Evolutionary conservation across 2,797 vertebrate genomes (phyloP), one percentile per base, ranked within the genome.

Genomic region (Loris lydekkerianus): DNA sequence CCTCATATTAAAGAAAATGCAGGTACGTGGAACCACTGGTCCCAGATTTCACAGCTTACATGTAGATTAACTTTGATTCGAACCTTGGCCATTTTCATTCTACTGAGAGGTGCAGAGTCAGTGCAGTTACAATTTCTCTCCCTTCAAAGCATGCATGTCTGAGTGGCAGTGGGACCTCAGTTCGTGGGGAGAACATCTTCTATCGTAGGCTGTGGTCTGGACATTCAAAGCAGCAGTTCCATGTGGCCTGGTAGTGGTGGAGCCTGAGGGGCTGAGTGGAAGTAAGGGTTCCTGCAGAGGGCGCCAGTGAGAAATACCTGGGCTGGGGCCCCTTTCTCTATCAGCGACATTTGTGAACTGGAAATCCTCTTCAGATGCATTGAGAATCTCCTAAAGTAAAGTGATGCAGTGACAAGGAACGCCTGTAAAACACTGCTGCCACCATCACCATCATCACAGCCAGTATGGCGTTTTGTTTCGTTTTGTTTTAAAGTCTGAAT

Each of bases 321-420:
- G 34, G 25, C 14, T 14, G 31, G 3, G 5, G 8, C 27, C 82
- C 83, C 81, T 23, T 63, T 84, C 20, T 94, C 0, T 83, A 9
- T 73, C 25, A n/a, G 21, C 10, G n/a, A 78, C 29, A 25, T 82
- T 93, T 93, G 14, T 61, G 56, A 88, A 75, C 63, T 58, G 34
- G 82, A 92, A 83, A 69, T 80, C 13, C 3, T 65, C 67, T 95
- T 65, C 31, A 92, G 65, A 69, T 76, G 43, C 60, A 31, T n/a
- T 93, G 63, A 76, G 29, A 92, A 49, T 65, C 72, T 95, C 49
- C 27, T 0, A 0, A 69, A 31, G 15, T 73, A 80, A 40, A 2
- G 10, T 27, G 81, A 70, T 37, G 56, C 61, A 34, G 49, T 29
- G 15, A 77, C 10, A 92, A 90, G 53, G 60, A 70, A 34, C 2